A percentile compares a stretch with the other conserved stretches of the same genome.
phyloP scores from a whole-genome alignment of 2,113 vertebrate species.

The Lophius piscatorius region DNA sequence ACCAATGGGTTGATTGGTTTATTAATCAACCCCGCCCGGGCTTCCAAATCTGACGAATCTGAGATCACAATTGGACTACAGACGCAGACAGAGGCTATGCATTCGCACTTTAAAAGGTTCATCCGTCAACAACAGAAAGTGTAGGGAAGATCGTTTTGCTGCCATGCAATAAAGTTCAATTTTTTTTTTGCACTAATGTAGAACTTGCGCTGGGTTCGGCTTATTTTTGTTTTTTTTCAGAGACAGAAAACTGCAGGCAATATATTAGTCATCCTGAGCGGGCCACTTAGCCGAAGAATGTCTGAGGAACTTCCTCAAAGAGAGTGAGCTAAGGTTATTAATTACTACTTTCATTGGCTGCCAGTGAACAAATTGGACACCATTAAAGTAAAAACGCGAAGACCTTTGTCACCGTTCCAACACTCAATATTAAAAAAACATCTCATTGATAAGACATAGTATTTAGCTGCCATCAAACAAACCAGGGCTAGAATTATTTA shows the following conservation, averaged over 20 bases:
- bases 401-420: constrained; percentile 32
- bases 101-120: constrained; percentile 84
- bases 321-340: constrained; percentile 44
- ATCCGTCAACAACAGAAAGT: constrained; percentile 70
- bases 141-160: constrained; percentile 68
- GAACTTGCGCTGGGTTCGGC: constrained; percentile 54
- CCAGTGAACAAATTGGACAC: constrained; percentile 39
- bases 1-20: constrained; percentile 8
- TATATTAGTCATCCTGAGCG: constrained; percentile 41
- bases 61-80: constrained; percentile 36
- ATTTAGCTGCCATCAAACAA: constrained; percentile 61
- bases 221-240: constrained; percentile 38
- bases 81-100: constrained; percentile 78
- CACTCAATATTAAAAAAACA: constrained; percentile 23
- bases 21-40: constrained; percentile 27
- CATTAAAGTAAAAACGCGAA: constrained; percentile 24
- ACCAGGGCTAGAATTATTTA: constrained; percentile 66
- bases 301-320: constrained; percentile 42
- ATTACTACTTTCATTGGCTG: constrained; percentile 34
- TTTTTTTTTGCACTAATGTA: constrained; percentile 73
- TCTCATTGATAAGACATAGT: constrained; percentile 31
- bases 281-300: constrained; percentile 52
- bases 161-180: constrained; percentile 80
- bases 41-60: constrained; percentile 46
- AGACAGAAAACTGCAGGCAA: constrained; percentile 72